These are phyloP conservation scores for Bellardia pandia DNA, from an alignment of 2,888 invertebrate genomes.

Conservation along the genomic window DNA sequence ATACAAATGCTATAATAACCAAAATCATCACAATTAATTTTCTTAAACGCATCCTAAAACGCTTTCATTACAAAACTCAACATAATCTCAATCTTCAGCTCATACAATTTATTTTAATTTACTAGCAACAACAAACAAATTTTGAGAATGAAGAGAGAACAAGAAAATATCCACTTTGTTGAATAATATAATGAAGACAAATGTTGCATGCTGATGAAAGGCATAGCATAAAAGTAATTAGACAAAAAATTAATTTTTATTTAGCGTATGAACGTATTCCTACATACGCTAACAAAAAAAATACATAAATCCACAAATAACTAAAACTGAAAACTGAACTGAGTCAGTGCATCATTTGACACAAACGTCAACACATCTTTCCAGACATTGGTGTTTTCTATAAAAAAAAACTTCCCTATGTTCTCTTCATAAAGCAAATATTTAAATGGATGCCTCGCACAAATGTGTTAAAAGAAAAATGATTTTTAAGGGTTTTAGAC, in stretches of 20 bases:
- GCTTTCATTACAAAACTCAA: conserved; percentile 11
- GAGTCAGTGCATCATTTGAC: conserved; percentile 58
- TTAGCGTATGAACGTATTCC: conserved; percentile 49
- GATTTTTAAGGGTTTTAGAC: conserved; percentile 57
- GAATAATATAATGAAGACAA: conserved; percentile 79
- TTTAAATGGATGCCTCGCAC: conserved; percentile 8
- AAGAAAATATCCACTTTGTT: conserved; percentile 58
- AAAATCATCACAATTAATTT: not conserved
- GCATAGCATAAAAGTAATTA: conserved; percentile 80
- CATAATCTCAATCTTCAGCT: not conserved
- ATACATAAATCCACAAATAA: conserved; percentile 20
- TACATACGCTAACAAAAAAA: conserved; percentile 12
- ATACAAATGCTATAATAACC: no score
- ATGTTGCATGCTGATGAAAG: conserved; percentile 81
- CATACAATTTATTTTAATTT: not conserved
- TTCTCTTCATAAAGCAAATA: not conserved
- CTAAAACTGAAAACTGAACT: conserved; percentile 32
- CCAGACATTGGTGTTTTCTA: conserved; percentile 51
- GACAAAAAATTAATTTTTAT: conserved; percentile 78
- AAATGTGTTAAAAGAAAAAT: conserved; percentile 62
- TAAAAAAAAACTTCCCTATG: not conserved
- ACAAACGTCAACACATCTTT: conserved; percentile 65
- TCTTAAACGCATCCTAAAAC: not conserved
- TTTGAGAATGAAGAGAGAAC: not conserved
- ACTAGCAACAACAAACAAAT: conserved; percentile 23